Evolutionary conservation across 2,797 vertebrate species (phyloP), one percentile per base, ranked within the genome.

Genomic region (Smutsia gigantea): DNA sequence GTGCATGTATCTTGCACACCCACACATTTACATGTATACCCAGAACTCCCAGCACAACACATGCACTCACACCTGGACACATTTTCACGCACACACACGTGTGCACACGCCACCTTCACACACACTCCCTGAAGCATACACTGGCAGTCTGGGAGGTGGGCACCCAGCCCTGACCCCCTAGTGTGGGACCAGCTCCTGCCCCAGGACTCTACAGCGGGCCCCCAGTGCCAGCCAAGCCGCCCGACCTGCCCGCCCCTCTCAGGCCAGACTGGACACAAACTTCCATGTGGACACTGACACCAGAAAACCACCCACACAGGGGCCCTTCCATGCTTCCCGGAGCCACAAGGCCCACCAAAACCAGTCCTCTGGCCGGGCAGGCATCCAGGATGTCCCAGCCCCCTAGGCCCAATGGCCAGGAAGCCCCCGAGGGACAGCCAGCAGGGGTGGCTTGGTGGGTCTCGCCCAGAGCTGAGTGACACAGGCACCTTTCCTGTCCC

Each of bases 101-200:
- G 5, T 4, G 15, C 64, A 34, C 25, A 5, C 21, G 11, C 34
- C 0, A 4, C 5, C 18, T 7, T 39, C 18, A 7, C 3, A 5
- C 42, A 1, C 4, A 0, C 2, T 2, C 31, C 63, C 51, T 1
- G 61, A 29, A 39, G 17, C 53, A 31, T 31, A 1, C 6, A 12
- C 46, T 6, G 34, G 25, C 69, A n/a, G 17, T 68, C 13, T 8
- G 4, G 34, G 17, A 18, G 25, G 29, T 19, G 23, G 13, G 31
- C 59, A 55, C 9, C 18, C 42, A 8, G 13, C 25, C n/a, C 39
- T 7, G 14, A 29, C 57, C 17, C 10, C 17, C n/a, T 63, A 11
- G 19, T 14, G 7, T 12, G 15, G 63, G 49, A 29, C 39, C 15
- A 39, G n/a, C 2, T 17, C 27, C 21, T 7, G 3, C 34, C 59